Percentiles rank a stretch among this genome's conserved stretches.
Evolutionary conservation across 2,113 vertebrate genomes (phyloP).

Genomic region (Phyllostomus hastatus): DNA sequence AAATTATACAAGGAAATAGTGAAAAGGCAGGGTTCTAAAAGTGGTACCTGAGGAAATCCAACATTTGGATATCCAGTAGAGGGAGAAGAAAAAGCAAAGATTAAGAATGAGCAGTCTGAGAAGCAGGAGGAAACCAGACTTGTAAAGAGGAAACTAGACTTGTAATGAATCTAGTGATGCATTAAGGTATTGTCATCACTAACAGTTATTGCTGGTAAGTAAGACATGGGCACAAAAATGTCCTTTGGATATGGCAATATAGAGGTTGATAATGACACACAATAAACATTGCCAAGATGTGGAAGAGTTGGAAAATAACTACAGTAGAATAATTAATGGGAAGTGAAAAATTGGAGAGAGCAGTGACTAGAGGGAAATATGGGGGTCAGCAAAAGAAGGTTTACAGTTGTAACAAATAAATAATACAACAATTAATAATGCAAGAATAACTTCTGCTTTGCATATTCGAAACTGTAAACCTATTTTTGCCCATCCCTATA

Average conservation of each 20-base stretch:
- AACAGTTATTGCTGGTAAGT: background rate
- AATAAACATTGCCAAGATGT: background rate
- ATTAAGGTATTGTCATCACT: background rate
- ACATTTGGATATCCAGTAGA: background rate
- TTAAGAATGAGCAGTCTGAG: background rate
- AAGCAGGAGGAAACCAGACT: background rate
- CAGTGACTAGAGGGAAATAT: background rate
- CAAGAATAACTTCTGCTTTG: background rate
- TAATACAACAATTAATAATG: background rate
- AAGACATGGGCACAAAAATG: background rate
- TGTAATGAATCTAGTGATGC: background rate
- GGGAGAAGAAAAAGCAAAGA: background rate
- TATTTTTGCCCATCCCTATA: background rate
- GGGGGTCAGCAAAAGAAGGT: background rate
- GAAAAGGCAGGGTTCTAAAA: background rate
- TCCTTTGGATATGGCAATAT: background rate
- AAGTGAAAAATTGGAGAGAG: background rate
- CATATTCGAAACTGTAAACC: background rate
- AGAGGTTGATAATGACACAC: background rate
- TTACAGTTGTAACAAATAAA: background rate
- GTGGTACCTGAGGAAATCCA: background rate
- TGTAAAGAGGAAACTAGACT: background rate
- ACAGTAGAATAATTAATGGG: background rate
- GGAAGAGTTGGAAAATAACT: background rate
- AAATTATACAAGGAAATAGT: background rate